Evolutionary conservation across 1,140 invertebrate species (phyloP).

Genomic region (Trichonephila clavipes): DNA sequence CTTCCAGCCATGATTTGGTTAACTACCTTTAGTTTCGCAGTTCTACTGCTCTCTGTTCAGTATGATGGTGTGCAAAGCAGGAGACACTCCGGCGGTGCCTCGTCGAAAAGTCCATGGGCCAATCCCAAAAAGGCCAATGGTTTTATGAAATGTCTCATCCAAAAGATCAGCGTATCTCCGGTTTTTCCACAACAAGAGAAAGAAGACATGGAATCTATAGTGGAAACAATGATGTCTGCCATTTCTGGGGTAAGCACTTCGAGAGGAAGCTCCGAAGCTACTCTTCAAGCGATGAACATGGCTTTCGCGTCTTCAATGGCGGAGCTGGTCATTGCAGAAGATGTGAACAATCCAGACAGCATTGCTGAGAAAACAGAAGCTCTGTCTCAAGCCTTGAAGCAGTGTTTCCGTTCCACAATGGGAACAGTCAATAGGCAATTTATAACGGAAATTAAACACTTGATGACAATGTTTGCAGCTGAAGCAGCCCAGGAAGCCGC

Average conservation of each 20-base stretch:
- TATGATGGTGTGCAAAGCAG: constrained; percentile 31
- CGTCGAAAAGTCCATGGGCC: constrained; percentile 57
- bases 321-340: constrained; percentile 67
- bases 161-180: constrained; percentile 34
- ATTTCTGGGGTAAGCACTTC: background rate
- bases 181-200: constrained; percentile 62
- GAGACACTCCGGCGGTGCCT: background rate
- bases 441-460: constrained; percentile 63
- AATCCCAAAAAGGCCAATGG: constrained; percentile 18
- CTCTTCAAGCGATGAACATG: constrained; percentile 67
- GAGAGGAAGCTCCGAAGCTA: constrained; percentile 8
- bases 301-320: constrained; percentile 67
- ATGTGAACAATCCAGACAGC: background rate
- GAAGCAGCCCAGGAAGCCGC: constrained; percentile 1
- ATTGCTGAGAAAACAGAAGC: constrained; percentile 52
- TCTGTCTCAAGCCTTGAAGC: background rate
- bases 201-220: constrained; percentile 60
- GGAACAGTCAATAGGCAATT: constrained; percentile 50
- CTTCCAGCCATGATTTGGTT: constrained; percentile 61
- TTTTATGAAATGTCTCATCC: constrained; percentile 64
- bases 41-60: constrained; percentile 35
- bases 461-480: constrained; percentile 53
- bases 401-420: constrained; percentile 32
- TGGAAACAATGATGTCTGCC: constrained; percentile 51
- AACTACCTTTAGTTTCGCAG: constrained; percentile 49